Percentiles rank a stretch among this genome's conserved stretches.
Conservation (phyloP, 2,797 vertebrate species). For the Cyprinodon diabolis region DNA sequence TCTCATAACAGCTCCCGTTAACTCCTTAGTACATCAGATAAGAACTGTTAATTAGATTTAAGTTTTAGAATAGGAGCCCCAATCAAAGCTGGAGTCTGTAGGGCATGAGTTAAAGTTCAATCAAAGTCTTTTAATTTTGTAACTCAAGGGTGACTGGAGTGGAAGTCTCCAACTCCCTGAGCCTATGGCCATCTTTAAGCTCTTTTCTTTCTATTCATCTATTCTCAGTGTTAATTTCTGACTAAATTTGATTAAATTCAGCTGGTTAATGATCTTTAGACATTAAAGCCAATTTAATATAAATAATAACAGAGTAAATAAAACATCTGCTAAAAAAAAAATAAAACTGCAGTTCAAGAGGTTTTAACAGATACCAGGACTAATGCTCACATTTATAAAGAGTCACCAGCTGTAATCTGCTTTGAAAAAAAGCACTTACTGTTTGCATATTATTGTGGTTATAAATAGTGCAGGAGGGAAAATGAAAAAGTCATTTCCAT, state of each 20-base stretch:
- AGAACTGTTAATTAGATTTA: not conserved
- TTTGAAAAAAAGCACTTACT: not conserved
- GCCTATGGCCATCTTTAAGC: not conserved
- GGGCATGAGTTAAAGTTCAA: not conserved
- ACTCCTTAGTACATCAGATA: no score
- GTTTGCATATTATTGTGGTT: not conserved
- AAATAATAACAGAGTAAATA: not conserved
- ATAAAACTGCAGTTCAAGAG: not conserved
- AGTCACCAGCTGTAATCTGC: not conserved
- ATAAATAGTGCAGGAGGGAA: slow-evolving; percentile 8
- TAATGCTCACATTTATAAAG: not conserved
- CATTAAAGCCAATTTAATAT: not conserved
- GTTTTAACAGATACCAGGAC: not conserved
- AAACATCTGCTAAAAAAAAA: not conserved
- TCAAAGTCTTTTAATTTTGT: not conserved
- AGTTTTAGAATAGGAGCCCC: not conserved
- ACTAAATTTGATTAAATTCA: not conserved
- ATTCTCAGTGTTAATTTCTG: not conserved
- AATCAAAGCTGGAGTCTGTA: not conserved
- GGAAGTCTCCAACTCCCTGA: not conserved
- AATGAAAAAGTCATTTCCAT: not conserved
- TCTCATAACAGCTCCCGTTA: no score
- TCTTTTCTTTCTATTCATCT: not conserved
- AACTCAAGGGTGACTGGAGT: not conserved
- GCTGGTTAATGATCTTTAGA: not conserved